Evolutionary conservation across 2,888 invertebrate species (phyloP), one percentile per base, ranked within the genome.

Genomic region (Archips crataeganus): DNA sequence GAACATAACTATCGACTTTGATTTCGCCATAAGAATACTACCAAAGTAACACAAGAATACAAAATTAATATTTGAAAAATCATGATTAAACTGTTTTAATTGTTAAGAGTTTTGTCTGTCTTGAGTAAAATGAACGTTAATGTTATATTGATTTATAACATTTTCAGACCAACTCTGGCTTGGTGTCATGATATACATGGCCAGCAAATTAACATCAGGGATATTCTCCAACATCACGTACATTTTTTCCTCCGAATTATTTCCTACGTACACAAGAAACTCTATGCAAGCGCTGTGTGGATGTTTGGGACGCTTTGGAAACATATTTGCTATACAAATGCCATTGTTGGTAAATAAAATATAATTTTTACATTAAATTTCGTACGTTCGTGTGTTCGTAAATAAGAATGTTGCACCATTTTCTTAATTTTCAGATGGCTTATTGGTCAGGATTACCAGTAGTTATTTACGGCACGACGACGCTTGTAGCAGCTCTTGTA

Each of bases 391-490:
- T n/a, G 23, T 9, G 54, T 15, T 8, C 2, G 3, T 15, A 9
- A 3, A 54, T 23, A 54, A 5, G 4, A 23, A 9, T 13, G 9
- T 45, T 49, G 54, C 13, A 23, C 15, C 3, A 8, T 32, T 3
- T 11, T 10, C 3, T 10, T 8, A 60, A 60, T 60, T 60, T 49
- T 15, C 60, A 47, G 45, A 1, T 6, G n/a, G 13, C 32, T n/a
- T 66, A 8, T 64, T 84, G 84, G 84, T 60, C 77, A 2, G 85
- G 85, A 23, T 77, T 85, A 2, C 85, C 84, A 1, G 79, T 81
- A 0, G 68, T 85, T 2, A 77, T 85, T 10, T 80, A 84, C 3
- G 82, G 85, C 2, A 64, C 69, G 1, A 71, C 80, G 2, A 80
- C 84, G 0, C 68, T 85, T 5, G 71, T 80, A 1, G 84, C 84